Evolutionary conservation across 1,140 invertebrate species (phyloP).

Genomic region (Drosophila leontia): DNA sequence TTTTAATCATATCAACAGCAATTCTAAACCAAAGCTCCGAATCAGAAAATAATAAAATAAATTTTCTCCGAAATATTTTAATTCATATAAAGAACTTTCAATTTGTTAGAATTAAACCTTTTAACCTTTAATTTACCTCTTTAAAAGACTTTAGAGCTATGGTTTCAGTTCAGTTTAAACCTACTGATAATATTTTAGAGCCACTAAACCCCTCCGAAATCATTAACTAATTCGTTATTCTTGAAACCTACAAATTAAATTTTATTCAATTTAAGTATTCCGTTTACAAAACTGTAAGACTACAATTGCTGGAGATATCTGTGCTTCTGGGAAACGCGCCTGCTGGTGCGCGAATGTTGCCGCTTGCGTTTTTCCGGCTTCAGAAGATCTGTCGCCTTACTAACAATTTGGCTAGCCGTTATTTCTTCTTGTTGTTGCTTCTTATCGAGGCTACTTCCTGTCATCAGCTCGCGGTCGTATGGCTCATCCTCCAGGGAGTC

Average conservation of each 20-base stretch:
- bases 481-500: conserved; percentile 1
- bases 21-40: background rate
- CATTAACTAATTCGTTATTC: background rate
- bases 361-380: conserved; percentile 64
- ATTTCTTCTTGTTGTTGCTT: background rate
- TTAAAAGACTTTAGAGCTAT: background rate
- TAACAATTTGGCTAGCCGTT: conserved; percentile 38
- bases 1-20: background rate
- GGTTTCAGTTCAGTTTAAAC: background rate
- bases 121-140: background rate
- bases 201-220: background rate
- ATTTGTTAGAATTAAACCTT: background rate
- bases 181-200: background rate
- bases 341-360: conserved; percentile 37
- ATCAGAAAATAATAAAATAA: background rate
- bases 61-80: background rate
- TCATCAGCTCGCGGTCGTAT: too few relatives aligned
- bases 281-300: background rate
- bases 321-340: conserved; percentile 45
- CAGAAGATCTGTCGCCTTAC: conserved; percentile 54
- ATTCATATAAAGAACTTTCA: background rate
- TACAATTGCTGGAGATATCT: conserved; percentile 69
- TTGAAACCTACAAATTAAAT: conserved; percentile 1
- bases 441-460: background rate
- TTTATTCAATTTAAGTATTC: conserved; percentile 32